Percentiles rank a stretch among this genome's conserved stretches.
phyloP scores from a whole-genome alignment of 2,797 vertebrate species.

The Numenius phaeopus region DNA sequence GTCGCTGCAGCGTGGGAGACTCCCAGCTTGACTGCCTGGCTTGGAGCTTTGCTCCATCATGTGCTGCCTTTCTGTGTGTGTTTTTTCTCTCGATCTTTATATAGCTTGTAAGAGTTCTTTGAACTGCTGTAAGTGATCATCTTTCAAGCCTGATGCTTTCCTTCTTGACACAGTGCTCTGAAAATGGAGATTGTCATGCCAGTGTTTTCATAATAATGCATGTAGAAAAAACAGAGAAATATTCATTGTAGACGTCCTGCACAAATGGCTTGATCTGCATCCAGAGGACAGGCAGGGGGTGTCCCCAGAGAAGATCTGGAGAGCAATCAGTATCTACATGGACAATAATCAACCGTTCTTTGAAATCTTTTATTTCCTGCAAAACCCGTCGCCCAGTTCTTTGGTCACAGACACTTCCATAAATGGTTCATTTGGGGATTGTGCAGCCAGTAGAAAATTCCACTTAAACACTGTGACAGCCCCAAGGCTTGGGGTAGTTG shows the following conservation, averaged over 20 bases:
- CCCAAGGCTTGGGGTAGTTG: not conserved
- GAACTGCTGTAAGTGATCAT: slow-evolving; percentile 49
- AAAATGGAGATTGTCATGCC: slow-evolving; percentile 27
- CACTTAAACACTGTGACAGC: not conserved
- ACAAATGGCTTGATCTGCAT: slow-evolving; percentile 47
- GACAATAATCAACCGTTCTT: slow-evolving; percentile 55
- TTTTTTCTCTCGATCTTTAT: slow-evolving; percentile 14
- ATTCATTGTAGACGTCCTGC: slow-evolving; percentile 44
- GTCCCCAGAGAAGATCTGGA: slow-evolving; percentile 39
- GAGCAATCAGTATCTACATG: slow-evolving; percentile 26
- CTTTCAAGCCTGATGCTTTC: slow-evolving; percentile 73
- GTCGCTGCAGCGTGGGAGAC: slow-evolving; percentile 51
- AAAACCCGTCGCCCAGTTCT: not conserved
- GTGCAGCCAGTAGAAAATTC: slow-evolving; percentile 43
- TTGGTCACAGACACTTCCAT: slow-evolving; percentile 27
- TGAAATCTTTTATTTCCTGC: slow-evolving; percentile 54
- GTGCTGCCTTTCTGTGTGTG: not conserved
- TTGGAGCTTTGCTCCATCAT: slow-evolving; percentile 26
- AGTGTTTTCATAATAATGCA: slow-evolving; percentile 16
- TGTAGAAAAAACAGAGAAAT: slow-evolving; percentile 52
- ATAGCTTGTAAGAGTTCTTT: slow-evolving; percentile 54
- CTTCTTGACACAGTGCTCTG: slow-evolving; percentile 49
- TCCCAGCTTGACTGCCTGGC: slow-evolving; percentile 70
- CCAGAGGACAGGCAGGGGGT: slow-evolving; percentile 49
- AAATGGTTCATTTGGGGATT: slow-evolving; percentile 45